Evolutionary conservation across 2,113 vertebrate genomes (phyloP).

Genomic region (Aegotheles bennettii): DNA sequence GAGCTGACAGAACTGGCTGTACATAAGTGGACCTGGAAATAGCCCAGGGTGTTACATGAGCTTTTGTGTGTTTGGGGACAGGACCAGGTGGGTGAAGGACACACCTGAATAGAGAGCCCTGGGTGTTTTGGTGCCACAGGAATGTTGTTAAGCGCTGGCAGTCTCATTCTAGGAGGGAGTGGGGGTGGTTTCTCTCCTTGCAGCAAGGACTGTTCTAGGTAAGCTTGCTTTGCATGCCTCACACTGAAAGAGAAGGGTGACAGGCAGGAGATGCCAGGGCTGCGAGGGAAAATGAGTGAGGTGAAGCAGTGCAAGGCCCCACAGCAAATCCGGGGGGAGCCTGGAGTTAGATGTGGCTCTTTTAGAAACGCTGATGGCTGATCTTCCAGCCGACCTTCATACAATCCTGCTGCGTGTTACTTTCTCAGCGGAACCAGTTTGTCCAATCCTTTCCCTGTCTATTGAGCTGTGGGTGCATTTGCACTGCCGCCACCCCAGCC

Average conservation of each 20-base stretch:
- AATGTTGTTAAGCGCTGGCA: background rate
- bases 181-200: background rate
- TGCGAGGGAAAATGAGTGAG: background rate
- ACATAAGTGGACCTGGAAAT: background rate
- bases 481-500: too few species aligned
- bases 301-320: background rate
- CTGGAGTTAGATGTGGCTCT: fast-evolving
- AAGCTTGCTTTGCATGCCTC: background rate
- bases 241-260: background rate
- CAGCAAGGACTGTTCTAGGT: background rate
- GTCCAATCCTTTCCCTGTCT: background rate
- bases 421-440: background rate
- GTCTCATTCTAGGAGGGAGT: background rate
- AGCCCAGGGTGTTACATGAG: background rate
- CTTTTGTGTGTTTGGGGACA: background rate
- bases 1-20: background rate
- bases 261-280: background rate
- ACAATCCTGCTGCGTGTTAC: background rate
- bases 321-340: background rate
- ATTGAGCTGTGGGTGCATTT: background rate
- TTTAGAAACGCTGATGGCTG: background rate
- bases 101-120: background rate
- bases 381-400: background rate
- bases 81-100: background rate
- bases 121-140: background rate